Percentiles rank a stretch among this genome's conserved stretches.
Evolutionary conservation across 2,888 invertebrate genomes (phyloP).

Genomic region (Tetragnatha montana): DNA sequence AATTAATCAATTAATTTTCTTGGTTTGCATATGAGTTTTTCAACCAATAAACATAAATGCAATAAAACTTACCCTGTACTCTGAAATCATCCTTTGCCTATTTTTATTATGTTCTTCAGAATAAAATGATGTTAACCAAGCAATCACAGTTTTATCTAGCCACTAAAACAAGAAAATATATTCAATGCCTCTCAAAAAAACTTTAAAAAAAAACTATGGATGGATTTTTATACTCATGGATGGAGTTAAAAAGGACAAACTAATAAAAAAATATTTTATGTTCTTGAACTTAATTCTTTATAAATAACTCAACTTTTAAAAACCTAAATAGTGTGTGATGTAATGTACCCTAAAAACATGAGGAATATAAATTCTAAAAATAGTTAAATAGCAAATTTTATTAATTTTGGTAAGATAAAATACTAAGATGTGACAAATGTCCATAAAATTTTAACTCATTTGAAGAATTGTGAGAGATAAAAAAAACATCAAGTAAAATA

Average conservation of each 20-base stretch:
- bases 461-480: too few species aligned
- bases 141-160: constrained; percentile 89
- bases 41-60: too few species aligned
- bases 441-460: too few species aligned
- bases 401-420: too few species aligned
- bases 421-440: too few species aligned
- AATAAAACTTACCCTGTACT: constrained; percentile 41
- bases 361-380: too few species aligned
- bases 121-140: constrained; percentile 90
- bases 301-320: neutral
- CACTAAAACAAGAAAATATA: constrained; percentile 80
- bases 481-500: too few species aligned
- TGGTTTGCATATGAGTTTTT: too few species aligned
- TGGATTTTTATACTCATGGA: neutral
- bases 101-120: constrained; percentile 76
- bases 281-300: neutral
- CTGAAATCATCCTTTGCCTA: constrained; percentile 6
- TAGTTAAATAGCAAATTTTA: too few species aligned
- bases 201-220: neutral
- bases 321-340: too few species aligned
- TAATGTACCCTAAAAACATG: too few species aligned
- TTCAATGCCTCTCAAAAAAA: too few species aligned
- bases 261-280: neutral
- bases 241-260: neutral
- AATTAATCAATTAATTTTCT: neutral